Percentiles rank a stretch among this genome's conserved stretches.
phyloP scores from a whole-genome alignment of 2,888 invertebrate species.

The Hirudinaria manillensis region DNA sequence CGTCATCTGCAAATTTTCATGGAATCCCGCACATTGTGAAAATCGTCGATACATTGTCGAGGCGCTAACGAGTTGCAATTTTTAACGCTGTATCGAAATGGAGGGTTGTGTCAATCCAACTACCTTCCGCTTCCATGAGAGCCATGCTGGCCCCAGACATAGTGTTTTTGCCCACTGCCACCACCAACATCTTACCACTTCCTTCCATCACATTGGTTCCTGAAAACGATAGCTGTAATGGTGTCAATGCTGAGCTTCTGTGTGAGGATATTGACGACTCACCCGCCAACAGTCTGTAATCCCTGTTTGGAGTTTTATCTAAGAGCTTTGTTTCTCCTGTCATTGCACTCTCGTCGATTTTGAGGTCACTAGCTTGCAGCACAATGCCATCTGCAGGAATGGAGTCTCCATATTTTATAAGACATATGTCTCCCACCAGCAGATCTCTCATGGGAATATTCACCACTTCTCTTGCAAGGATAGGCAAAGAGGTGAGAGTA shows the following conservation, averaged over 20 bases:
- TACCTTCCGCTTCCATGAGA: not conserved
- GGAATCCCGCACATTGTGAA: too few relatives aligned
- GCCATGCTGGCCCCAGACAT: not conserved
- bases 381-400: conserved; percentile 22
- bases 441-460: conserved; percentile 17
- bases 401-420: conserved; percentile 9
- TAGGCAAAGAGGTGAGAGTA: not conserved
- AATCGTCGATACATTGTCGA: too few relatives aligned
- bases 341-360: conserved; percentile 8
- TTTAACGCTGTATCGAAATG: too few relatives aligned
- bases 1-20: too few relatives aligned
- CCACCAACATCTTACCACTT: conserved; percentile 25
- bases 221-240: not conserved
- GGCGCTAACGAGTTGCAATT: too few relatives aligned
- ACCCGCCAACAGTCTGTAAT: conserved; percentile 93
- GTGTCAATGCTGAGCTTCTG: not conserved
- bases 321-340: conserved; percentile 10
- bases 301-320: conserved; percentile 52
- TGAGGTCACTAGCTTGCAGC: not conserved
- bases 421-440: conserved; percentile 30
- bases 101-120: too few relatives aligned
- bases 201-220: conserved; percentile 23
- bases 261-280: conserved; percentile 51
- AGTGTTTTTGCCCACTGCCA: conserved; percentile 13
- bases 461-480: not conserved